phyloP scores from a whole-genome alignment of 2,797 vertebrate species.

The Syngnathus acus region DNA sequence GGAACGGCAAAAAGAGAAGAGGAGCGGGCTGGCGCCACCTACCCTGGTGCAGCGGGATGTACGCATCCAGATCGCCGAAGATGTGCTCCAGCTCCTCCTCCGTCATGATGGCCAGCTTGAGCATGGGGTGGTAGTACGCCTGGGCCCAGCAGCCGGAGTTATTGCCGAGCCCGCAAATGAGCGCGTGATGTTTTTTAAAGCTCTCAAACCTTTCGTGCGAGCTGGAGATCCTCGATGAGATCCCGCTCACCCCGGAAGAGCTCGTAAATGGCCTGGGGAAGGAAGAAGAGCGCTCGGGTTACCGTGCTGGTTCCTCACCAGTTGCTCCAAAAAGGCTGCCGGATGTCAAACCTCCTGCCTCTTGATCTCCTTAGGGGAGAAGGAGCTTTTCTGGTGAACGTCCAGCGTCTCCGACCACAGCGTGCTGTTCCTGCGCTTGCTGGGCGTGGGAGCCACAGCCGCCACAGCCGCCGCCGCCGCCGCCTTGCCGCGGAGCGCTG shows the following conservation, averaged over 20 bases:
- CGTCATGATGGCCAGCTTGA: conserved; percentile 96
- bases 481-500: conserved; percentile 79
- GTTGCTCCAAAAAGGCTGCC: no score
- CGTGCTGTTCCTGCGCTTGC: conserved; percentile 86
- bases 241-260: conserved; percentile 93
- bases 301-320: no score
- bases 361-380: conserved; percentile 92
- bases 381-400: conserved; percentile 81
- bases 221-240: conserved; percentile 94
- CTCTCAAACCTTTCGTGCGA: conserved; percentile 85
- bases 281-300: not conserved
- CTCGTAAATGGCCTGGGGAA: conserved; percentile 88
- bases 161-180: not conserved
- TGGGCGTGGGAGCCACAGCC: conserved; percentile 77
- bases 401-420: conserved; percentile 94
- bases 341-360: conserved; percentile 83
- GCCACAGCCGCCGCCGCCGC: no score
- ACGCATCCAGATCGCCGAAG: conserved; percentile 93
- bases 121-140: conserved; percentile 97
- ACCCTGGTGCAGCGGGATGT: conserved; percentile 92
- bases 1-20: no score
- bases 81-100: conserved; percentile 90
- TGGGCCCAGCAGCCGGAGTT: conserved; percentile 26
- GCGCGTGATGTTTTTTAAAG: no score
- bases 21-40: not conserved